Percentiles rank a stretch among this genome's conserved stretches.
Conservation (phyloP, 2,888 invertebrate genomes). For the Andrena marginata region DNA sequence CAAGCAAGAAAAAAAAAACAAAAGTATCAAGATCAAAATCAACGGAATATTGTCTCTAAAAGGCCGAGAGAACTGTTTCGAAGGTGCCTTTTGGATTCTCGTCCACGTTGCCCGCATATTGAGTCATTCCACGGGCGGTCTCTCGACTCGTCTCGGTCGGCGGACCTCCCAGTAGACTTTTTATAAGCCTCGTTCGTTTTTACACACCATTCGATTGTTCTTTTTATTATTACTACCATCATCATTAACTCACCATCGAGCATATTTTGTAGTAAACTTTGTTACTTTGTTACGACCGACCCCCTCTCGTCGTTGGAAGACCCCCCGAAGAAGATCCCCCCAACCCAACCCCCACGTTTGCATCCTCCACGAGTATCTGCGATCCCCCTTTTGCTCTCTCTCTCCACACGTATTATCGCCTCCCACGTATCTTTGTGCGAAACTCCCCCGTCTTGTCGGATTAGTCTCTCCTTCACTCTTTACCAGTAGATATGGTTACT, state of each 20-base stretch:
- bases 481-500: slow-evolving; percentile 55
- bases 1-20: neutral
- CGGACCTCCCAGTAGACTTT: slow-evolving; percentile 43
- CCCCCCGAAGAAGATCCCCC: slow-evolving; percentile 16
- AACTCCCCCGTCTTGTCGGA: slow-evolving; percentile 35
- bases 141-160: slow-evolving; percentile 30
- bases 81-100: slow-evolving; percentile 19
- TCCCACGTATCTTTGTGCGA: slow-evolving; percentile 32
- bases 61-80: neutral
- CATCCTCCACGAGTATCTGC: slow-evolving; percentile 35
- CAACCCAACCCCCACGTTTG: neutral
- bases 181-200: slow-evolving; percentile 56
- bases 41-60: neutral
- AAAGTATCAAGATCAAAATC: neutral
- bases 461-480: slow-evolving; percentile 25
- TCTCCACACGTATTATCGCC: slow-evolving; percentile 17
- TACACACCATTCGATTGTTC: slow-evolving; percentile 29
- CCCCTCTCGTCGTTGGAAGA: slow-evolving; percentile 63
- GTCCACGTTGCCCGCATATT: slow-evolving; percentile 25
- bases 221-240: slow-evolving; percentile 18
- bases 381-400: neutral
- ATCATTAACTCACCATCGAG: slow-evolving; percentile 24
- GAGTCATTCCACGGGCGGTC: slow-evolving; percentile 58
- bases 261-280: slow-evolving; percentile 65
- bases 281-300: slow-evolving; percentile 68